These are phyloP conservation scores for Lamprologus callipterus DNA, from an alignment of 2,113 vertebrate genomes.

Conservation along the genomic window DNA sequence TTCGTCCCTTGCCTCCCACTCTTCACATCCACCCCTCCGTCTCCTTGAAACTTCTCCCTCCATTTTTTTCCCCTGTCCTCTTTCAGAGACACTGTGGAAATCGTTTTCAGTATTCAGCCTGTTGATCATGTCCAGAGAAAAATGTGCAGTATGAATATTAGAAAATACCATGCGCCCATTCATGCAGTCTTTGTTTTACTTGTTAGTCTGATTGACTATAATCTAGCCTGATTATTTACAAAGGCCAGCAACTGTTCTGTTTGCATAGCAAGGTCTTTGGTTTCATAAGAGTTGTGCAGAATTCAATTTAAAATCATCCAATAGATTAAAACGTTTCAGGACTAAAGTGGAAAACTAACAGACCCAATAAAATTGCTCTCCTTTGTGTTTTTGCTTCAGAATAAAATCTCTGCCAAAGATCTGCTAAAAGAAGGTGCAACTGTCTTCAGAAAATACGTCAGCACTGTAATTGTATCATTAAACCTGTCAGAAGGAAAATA, in stretches of 20 bases:
- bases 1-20: conserved; percentile 41
- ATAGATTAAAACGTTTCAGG: background rate
- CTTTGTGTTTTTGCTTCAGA: background rate
- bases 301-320: background rate
- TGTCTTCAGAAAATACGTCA: background rate
- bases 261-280: background rate
- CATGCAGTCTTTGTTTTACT: background rate
- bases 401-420: background rate
- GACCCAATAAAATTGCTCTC: background rate
- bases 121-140: background rate
- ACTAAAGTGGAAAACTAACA: background rate
- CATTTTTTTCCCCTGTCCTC: background rate
- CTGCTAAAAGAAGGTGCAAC: background rate
- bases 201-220: background rate
- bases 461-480: background rate
- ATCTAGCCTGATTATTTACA: background rate
- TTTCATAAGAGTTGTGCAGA: background rate
- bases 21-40: conserved; percentile 10
- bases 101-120: background rate
- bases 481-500: background rate
- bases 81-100: background rate
- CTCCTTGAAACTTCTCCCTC: conserved; percentile 4
- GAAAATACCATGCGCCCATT: background rate
- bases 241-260: background rate
- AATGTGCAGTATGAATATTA: background rate